Evolutionary conservation across 64 coral and sea anemone genomes (phyloP), one percentile per base, ranked within the genome.

Genomic region (Stichodactyla mertensii): DNA sequence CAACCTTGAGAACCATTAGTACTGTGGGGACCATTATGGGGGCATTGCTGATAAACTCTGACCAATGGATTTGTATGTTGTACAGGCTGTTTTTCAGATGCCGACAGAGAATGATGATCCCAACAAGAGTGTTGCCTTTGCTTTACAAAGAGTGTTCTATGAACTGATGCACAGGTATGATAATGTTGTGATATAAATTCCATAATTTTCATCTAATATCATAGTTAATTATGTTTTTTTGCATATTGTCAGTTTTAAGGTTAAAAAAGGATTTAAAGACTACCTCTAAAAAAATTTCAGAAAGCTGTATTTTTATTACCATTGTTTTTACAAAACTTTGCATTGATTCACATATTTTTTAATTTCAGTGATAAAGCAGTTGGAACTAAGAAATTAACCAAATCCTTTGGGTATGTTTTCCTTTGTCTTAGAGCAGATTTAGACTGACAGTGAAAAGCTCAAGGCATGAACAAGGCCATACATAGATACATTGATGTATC

Each of bases 51-150:
- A 45, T 45, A 45, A 45, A 45, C 36, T 11, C 14, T 58, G 56
- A 58, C 56, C 56, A 81, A 81, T 83, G 52, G 54, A 54, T 19
- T 55, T 56, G 2, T 54, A 45, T 82, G 6, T 62, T 74, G 24
- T 77, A 55, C 45, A 99, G 97, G 97, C 97, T 77, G 97, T 99
- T 7, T 99, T 94, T 85, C 90, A 95, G 69, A 99, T 99, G 97
- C 97, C 97, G 77, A 99, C 97, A 31, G 93, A 92, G 88, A 92
- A 95, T 92, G 97, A 99, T 86, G 97, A 99, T 84, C 92, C 93
- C 82, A 92, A 95, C 36, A 99, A 87, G 74, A 99, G 97, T 88
- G 97, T 99, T 52, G 93, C 97, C n/a, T 99, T 92, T 83, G 93
- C 93, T 52, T 87, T 99, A 62, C 97, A 99, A 88, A 92, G 97